Evolutionary conservation across 35 echinoderm and acorn worm species (phyloP).

Genomic region (Heliocidaris erythrogramma): DNA sequence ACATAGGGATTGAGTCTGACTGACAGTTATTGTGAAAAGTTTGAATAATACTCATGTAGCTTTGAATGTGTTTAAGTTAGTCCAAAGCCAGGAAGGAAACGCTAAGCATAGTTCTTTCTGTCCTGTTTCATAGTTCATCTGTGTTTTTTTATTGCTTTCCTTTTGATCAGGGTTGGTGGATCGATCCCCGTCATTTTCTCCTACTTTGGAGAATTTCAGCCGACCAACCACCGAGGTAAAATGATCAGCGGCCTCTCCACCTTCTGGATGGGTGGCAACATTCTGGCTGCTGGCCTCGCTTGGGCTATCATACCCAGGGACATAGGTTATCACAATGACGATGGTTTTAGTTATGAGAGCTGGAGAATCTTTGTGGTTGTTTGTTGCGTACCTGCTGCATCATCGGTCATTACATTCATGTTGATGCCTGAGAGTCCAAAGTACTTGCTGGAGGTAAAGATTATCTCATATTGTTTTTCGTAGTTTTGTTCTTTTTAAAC

Average conservation of each 20-base stretch:
- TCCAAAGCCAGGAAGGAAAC: too few species aligned
- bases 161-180: conserved; percentile 79
- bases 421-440: conserved; percentile 93
- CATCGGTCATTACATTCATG: conserved; percentile 70
- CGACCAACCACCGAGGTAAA: conserved; percentile 62
- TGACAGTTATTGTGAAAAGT: too few species aligned
- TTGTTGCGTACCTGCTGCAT: conserved; percentile 76
- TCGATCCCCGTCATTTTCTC: conserved; percentile 88
- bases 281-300: conserved; percentile 81
- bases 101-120: too few species aligned
- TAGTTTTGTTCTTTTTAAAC: not conserved
- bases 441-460: conserved; percentile 88
- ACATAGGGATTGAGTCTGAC: too few species aligned
- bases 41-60: too few species aligned
- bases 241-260: conserved; percentile 87
- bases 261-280: conserved; percentile 94
- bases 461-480: not conserved
- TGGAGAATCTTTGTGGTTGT: conserved; percentile 88
- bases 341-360: conserved; percentile 81
- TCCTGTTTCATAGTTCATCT: too few species aligned
- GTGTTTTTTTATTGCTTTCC: not conserved
- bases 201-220: conserved; percentile 93
- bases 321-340: conserved; percentile 14
- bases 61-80: too few species aligned
- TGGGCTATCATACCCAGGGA: conserved; percentile 82